Percentiles rank a stretch among this genome's conserved stretches.
These are phyloP conservation scores for Trachymyrmex cornetzi DNA, from an alignment of 1,140 invertebrate species.

Conservation along the genomic window DNA sequence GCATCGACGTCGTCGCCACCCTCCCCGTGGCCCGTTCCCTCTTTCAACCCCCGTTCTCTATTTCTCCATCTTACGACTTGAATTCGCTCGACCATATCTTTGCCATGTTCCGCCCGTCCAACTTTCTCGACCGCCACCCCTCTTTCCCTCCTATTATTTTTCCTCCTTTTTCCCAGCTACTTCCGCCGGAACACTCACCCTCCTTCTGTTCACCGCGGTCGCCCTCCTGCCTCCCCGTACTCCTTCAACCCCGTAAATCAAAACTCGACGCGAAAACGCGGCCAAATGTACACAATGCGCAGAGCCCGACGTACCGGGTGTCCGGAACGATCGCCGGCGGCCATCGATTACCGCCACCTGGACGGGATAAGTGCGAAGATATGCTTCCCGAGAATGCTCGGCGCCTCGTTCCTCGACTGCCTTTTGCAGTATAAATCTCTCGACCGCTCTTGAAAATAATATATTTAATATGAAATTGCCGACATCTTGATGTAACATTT, in stretches of 20 bases:
- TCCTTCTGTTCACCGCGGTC: constrained; percentile 44
- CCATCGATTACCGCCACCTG: constrained; percentile 56
- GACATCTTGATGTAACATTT: not conserved
- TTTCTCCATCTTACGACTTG: constrained; percentile 52
- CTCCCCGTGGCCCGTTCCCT: not conserved
- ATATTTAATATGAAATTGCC: not conserved
- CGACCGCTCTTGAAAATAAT: constrained; percentile 4
- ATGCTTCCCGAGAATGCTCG: constrained; percentile 49
- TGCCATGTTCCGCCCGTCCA: constrained; percentile 62
- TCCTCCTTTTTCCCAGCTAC: constrained; percentile 69
- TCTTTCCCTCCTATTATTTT: constrained; percentile 62
- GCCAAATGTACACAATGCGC: constrained; percentile 75
- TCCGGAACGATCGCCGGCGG: constrained; percentile 77
- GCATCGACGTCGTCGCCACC: constrained; percentile 40
- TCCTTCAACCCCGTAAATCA: constrained; percentile 75
- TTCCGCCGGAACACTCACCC: constrained; percentile 62
- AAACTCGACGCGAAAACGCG: constrained; percentile 80
- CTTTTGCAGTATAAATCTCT: constrained; percentile 21
- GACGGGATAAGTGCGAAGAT: constrained; percentile 55
- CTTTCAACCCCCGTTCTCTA: constrained; percentile 15
- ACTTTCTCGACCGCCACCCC: constrained; percentile 31
- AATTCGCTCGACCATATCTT: constrained; percentile 71
- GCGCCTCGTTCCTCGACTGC: constrained; percentile 29
- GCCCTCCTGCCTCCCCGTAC: constrained; percentile 8
- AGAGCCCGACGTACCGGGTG: constrained; percentile 79